phyloP scores from a whole-genome alignment of 1,140 invertebrate species.

The Periplaneta americana region DNA sequence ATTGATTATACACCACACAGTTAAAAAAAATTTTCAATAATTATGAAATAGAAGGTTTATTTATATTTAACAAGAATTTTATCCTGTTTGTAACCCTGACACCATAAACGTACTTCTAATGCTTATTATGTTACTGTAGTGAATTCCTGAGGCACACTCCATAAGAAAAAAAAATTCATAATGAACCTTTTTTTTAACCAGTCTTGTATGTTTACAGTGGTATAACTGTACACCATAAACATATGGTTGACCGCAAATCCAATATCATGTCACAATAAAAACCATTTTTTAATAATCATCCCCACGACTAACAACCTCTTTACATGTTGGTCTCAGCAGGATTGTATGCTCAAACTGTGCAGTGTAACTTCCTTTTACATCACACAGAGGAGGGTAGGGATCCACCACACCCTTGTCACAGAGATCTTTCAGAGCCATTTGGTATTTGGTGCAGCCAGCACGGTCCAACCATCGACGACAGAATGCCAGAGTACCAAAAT shows the following conservation, averaged over 20 bases:
- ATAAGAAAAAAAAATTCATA: neutral
- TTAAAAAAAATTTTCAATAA: neutral
- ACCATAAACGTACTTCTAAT: neutral
- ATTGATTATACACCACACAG: neutral
- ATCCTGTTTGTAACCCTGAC: neutral
- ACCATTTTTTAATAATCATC: constrained; percentile 76
- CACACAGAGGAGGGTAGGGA: constrained; percentile 96
- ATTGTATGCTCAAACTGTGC: constrained; percentile 99
- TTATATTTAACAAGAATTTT: neutral
- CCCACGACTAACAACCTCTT: constrained; percentile 95
- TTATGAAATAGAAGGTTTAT: neutral
- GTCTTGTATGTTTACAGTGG: neutral
- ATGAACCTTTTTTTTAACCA: neutral
- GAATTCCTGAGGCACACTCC: neutral
- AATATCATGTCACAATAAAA: neutral
- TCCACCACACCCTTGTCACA: constrained; percentile 95
- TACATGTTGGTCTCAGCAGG: constrained; percentile 94
- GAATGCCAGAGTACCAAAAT: constrained; percentile 97
- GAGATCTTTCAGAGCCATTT: constrained; percentile 97
- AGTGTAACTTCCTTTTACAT: constrained; percentile 96
- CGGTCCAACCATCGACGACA: constrained; percentile 98
- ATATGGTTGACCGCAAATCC: neutral
- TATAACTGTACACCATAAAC: neutral
- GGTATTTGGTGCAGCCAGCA: constrained; percentile 93
- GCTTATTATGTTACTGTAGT: neutral